Percentiles rank a stretch among this genome's conserved stretches.
Evolutionary conservation across 2,888 invertebrate species (phyloP).

Genomic region (Amiota communis): DNA sequence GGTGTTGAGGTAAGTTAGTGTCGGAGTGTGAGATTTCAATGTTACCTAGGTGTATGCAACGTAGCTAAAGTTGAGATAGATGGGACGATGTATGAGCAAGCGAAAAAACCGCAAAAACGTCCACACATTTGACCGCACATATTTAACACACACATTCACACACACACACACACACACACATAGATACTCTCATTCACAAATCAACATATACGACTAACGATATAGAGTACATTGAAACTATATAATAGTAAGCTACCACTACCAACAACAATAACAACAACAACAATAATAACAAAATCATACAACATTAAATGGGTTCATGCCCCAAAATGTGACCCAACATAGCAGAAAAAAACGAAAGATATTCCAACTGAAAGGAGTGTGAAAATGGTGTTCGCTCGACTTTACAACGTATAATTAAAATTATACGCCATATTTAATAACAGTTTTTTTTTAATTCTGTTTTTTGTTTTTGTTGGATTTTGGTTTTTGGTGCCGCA

Average conservation of each 20-base stretch:
- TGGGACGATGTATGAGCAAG: neutral
- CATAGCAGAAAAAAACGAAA: neutral
- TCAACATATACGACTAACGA: neutral
- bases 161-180: neutral
- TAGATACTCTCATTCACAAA: constrained; percentile 8
- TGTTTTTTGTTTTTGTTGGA: neutral
- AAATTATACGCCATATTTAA: constrained; percentile 30
- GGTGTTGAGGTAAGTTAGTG: no score
- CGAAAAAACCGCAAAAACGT: constrained; percentile 26
- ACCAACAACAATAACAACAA: neutral
- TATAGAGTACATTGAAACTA: neutral
- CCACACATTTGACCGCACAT: constrained; percentile 31
- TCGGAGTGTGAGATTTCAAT: no score
- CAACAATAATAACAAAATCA: constrained; percentile 7
- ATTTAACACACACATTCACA: constrained; percentile 16
- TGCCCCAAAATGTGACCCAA: neutral
- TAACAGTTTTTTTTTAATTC: constrained; percentile 7
- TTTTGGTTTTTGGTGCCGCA: neutral
- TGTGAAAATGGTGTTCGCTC: neutral
- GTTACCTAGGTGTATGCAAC: neutral
- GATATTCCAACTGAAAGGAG: no score
- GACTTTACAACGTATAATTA: constrained; percentile 25
- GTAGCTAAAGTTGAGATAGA: neutral
- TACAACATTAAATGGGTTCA: neutral
- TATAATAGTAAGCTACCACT: no score